phyloP scores from a whole-genome alignment of 2,797 vertebrate species.

The Platalea minor region DNA sequence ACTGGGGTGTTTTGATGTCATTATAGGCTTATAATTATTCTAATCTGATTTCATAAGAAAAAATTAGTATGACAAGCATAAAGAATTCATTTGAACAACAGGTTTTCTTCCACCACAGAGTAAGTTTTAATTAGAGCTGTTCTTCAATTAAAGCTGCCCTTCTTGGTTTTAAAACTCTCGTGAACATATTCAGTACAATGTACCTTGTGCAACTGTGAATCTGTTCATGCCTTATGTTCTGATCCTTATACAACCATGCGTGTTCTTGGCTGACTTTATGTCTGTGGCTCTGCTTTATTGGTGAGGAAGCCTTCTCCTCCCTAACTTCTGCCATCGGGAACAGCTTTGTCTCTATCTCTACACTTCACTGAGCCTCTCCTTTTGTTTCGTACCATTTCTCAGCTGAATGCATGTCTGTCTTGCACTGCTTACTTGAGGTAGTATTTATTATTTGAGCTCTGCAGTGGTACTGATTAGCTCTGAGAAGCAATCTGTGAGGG shows the following conservation, averaged over 20 bases:
- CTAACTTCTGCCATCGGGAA: neutral
- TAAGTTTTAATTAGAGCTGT: constrained; percentile 50
- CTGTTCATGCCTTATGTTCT: neutral
- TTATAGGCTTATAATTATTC: constrained; percentile 47
- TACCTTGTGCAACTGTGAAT: neutral
- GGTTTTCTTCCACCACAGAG: constrained; percentile 17
- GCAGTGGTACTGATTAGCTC: neutral
- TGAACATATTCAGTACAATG: neutral
- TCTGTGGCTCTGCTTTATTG: neutral
- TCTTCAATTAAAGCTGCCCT: constrained; percentile 29
- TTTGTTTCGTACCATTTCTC: neutral
- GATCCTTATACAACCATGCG: neutral
- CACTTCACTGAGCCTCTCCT: neutral
- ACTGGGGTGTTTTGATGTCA: constrained; percentile 28
- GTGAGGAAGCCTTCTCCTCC: neutral
- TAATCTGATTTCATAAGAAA: constrained; percentile 56
- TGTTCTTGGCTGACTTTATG: neutral
- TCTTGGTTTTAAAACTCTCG: neutral
- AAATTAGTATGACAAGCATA: constrained; percentile 40
- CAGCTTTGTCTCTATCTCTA: neutral
- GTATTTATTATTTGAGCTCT: neutral
- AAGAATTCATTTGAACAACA: constrained; percentile 51
- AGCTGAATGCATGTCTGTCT: neutral
- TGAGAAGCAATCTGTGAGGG: neutral
- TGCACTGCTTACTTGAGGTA: neutral